Base-by-base conservation (phyloP, 2,888 invertebrate species). In the Anarsia innoxiella region DNA sequence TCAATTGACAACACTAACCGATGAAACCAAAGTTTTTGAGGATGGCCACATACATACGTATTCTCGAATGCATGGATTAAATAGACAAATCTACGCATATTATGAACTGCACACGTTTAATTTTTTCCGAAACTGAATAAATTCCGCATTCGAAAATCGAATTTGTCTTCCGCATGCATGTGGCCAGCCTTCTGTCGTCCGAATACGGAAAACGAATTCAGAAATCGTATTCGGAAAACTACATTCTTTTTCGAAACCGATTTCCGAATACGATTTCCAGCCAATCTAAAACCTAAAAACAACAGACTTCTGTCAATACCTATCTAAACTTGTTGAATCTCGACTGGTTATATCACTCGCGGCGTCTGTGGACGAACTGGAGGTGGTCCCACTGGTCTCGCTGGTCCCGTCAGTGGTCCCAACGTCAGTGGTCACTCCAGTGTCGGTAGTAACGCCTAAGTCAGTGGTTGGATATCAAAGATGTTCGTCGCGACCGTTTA, bases 401-500 rank as follows among this genome's bases (percentile, higher is more conserved):
- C 48, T 60, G 46, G 53, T 61, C 38, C 68, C 61, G 59, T 72
- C 74, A 45, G 60, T 60, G 40, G 67, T 59, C 52, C 59, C 57
- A 49, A 66, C 71, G 45, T 54, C 61, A 33, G 52, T 53, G 23
- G 67, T 57, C 43, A 48, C 59, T 45, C 55, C 62, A 39, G 70
- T 63, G 59, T 73, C 74, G 46, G 61, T 60, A 41, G 68, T 58
- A 51, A 61, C 56, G 50, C 67, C 71, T 44, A 65, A 53, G 32
- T 69, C 70, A 25, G 70, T 60, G 53, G 66, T 61, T 56, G 73
- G 72, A 68, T 76, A 86, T 89, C 89, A 91, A 63, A 91, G 88
- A 55, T 91, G 91, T 70, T 93, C 93, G 76, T 93, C 93, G 44
- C 92, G 92, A 13, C 94, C 88, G 72, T 93, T 92, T 49, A 95